Evolutionary conservation across 2,113 vertebrate species (phyloP).

Genomic region (Dipodomys ordii): DNA sequence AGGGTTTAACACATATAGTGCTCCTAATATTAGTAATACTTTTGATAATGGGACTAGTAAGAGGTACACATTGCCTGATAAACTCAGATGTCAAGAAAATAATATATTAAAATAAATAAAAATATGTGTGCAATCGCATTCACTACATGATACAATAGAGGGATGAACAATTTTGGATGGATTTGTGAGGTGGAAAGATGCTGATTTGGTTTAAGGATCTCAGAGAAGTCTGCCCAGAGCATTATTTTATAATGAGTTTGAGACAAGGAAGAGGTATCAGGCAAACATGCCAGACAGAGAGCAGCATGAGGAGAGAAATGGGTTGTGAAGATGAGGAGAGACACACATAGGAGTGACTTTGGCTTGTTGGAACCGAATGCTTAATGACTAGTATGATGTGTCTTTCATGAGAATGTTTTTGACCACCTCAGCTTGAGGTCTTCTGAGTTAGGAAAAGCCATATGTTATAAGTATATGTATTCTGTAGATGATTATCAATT

Average conservation of each 20-base stretch:
- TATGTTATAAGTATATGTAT: background rate
- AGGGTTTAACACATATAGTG: background rate
- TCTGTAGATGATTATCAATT: background rate
- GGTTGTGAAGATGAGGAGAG: background rate
- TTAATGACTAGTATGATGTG: background rate
- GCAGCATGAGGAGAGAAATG: background rate
- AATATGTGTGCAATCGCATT: background rate
- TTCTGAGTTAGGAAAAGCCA: background rate
- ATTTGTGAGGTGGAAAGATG: background rate
- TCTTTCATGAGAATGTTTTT: background rate
- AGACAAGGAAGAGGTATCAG: background rate
- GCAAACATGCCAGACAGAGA: background rate
- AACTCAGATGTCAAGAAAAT: background rate
- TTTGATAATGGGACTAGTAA: background rate
- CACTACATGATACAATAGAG: background rate
- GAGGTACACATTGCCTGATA: background rate
- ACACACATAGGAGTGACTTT: background rate
- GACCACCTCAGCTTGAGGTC: background rate
- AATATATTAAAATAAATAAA: constrained; percentile 1
- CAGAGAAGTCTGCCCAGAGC: background rate
- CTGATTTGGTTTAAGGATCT: background rate
- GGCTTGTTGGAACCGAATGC: background rate
- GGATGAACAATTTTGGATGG: background rate
- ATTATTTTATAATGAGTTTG: background rate
- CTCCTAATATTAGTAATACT: background rate